Evolutionary conservation across 2,888 invertebrate genomes (phyloP).

Genomic region (Plebejus anna): DNA sequence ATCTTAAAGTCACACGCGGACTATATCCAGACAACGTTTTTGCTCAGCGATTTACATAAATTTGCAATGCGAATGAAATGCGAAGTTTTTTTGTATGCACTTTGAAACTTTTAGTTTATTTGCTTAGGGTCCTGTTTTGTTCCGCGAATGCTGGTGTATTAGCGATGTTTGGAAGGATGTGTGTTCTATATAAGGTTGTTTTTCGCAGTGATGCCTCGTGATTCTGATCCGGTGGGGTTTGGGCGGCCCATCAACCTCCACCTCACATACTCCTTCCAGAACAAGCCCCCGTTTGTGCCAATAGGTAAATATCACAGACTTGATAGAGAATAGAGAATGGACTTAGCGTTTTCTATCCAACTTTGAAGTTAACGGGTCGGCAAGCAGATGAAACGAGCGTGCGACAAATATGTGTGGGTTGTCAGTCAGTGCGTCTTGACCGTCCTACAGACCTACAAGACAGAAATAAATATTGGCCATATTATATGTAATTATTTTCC

Average conservation of each 20-base stretch:
- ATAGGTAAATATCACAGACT: conserved; percentile 72
- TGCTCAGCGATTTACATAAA: conserved; percentile 37
- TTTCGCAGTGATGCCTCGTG: conserved; percentile 83
- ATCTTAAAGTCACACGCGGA: not conserved
- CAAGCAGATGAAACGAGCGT: no score
- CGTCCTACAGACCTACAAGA: no score
- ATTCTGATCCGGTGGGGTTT: conserved; percentile 85
- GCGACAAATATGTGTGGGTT: no score
- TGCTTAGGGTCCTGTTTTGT: not conserved
- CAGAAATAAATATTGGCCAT: no score
- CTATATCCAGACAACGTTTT: not conserved
- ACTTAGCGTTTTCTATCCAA: no score
- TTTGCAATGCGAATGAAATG: conserved; percentile 29
- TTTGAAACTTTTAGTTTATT: conserved; percentile 3
- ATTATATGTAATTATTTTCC: no score
- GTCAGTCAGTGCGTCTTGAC: no score
- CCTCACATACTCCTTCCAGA: conserved; percentile 93
- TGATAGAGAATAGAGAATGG: no score
- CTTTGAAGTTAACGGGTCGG: no score
- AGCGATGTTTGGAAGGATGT: conserved; percentile 20
- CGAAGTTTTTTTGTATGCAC: conserved; percentile 23
- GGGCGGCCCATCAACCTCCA: conserved; percentile 93
- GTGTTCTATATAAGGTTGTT: conserved; percentile 33
- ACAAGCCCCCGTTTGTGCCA: conserved; percentile 84
- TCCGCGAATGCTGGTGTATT: not conserved